Percentiles rank a stretch among this genome's conserved stretches.
These are phyloP conservation scores for Paralinhomoeus sp. DNA, from an alignment of 2,888 invertebrate species.

Conservation along the genomic window DNA sequence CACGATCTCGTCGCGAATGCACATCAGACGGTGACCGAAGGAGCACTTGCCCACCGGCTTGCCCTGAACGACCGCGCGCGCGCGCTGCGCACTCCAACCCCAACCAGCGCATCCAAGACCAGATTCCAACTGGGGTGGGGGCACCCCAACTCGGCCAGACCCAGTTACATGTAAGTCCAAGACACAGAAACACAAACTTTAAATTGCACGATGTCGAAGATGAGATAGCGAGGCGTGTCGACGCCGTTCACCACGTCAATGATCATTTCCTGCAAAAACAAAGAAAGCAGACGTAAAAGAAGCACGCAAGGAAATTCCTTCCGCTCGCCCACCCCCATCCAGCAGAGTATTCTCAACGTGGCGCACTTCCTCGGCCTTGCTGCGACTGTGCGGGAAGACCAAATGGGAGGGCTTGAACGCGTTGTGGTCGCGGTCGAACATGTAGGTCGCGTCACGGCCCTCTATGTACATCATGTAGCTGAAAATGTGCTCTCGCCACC, in stretches of 20 bases:
- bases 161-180: too few relatives aligned
- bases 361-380: constrained; percentile 40
- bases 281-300: too few relatives aligned
- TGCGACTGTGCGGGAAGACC: constrained; percentile 51
- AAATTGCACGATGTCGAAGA: constrained; percentile 77
- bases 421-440: constrained; percentile 81
- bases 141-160: too few relatives aligned
- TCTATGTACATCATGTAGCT: constrained; percentile 91
- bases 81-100: too few relatives aligned
- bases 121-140: too few relatives aligned
- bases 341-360: constrained; percentile 58
- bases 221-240: constrained; percentile 62
- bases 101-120: too few relatives aligned
- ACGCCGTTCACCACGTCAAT: constrained; percentile 16
- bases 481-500: too few relatives aligned
- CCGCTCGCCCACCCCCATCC: constrained; percentile 51
- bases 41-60: constrained; percentile 48
- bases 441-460: constrained; percentile 61
- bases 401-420: constrained; percentile 58
- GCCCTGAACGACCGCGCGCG: constrained; percentile 34
- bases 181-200: too few relatives aligned
- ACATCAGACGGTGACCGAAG: constrained; percentile 52
- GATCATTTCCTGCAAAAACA: constrained; percentile 14
- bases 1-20: constrained; percentile 42
- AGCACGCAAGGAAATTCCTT: constrained; percentile 2